Base-by-base conservation (phyloP, 2,113 vertebrate species). In the Aegithalos caudatus region DNA sequence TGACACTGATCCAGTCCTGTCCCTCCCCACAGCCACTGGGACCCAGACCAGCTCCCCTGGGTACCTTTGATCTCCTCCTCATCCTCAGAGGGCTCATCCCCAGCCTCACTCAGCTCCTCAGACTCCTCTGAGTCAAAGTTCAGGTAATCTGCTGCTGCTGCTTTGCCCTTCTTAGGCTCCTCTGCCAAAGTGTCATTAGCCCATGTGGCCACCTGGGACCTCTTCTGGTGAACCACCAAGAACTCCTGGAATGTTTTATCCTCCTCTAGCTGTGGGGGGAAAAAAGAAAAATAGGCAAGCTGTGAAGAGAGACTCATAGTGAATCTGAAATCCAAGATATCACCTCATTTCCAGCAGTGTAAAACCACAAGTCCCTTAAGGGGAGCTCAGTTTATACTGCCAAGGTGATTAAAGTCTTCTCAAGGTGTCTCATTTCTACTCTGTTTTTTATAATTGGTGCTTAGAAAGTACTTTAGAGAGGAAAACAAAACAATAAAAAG, bases 161-260 rank as follows among this genome's bases (percentile, higher is more conserved):
- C 7, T 64, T 93, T 95, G 13, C 61, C 94, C 60, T 94, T 79
- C 8, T 87, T 21, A 16, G 94, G 58, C 57, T 98, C 95, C 2
- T 92, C 9, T 22, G 95, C 91, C 81, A 97, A 71, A 4, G 96
- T 97, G 47, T 99, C 99, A 1, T 99, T 99, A 1, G 98, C 97
- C 99, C 99, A 99, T 0, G 98, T 99, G 54, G 98, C 98, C 12
- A 91, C 98, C 91, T 99, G 98, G 15, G 96, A 97, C 35, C 99
- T 96, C 70, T 98, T 99, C 97, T 99, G 98, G 96, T 99, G 99
- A 37, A 99, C 98, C 7, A 98, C 98, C 79, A 99, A 90, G 94
- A 99, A 99, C 97, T 99, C 99, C 97, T 98, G 98, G 95, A 99
- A 99, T 9, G 94, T 97, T 10, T 98, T 47, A 27, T 99, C 99